These are phyloP conservation scores for Spizaetus ornatus DNA, from an alignment of 2,113 vertebrate genomes.

Conservation along the genomic window DNA sequence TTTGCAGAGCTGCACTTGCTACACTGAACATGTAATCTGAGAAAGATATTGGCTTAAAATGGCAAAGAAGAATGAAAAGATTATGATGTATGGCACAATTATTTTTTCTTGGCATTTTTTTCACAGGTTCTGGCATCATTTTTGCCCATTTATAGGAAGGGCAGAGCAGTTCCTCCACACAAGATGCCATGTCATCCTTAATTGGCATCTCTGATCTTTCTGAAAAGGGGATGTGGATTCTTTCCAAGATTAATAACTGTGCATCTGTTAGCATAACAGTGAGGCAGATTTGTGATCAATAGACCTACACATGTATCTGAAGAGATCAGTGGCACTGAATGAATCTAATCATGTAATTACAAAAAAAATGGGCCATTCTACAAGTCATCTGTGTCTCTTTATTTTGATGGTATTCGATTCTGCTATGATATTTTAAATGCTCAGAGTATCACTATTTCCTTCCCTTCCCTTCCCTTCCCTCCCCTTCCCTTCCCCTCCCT, in stretches of 20 bases:
- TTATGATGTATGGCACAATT: background rate
- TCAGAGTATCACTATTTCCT: background rate
- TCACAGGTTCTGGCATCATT: background rate
- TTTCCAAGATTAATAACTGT: constrained; percentile 63
- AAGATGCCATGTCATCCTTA: constrained; percentile 28
- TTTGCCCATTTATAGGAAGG: background rate
- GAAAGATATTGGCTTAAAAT: background rate
- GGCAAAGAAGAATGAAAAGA: background rate
- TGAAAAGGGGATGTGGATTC: constrained; percentile 29
- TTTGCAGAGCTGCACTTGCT: background rate
- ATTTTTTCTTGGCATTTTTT: background rate
- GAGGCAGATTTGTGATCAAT: constrained; percentile 56
- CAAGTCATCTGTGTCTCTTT: constrained; percentile 5
- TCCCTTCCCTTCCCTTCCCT: background rate
- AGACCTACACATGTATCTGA: constrained; percentile 53
- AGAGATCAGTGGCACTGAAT: constrained; percentile 53
- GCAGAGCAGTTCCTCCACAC: constrained; percentile 19
- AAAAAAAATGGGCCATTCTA: constrained; percentile 43
- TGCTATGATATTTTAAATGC: background rate
- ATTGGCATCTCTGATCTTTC: constrained; percentile 51
- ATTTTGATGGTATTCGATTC: constrained; percentile 28
- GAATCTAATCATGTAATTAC: constrained; percentile 46
- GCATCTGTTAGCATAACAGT: constrained; percentile 56
- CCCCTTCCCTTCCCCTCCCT: too few species aligned
- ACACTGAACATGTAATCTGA: background rate